Evolutionary conservation across 2,797 vertebrate genomes (phyloP).

Genomic region (Sebastes steindachneri): DNA sequence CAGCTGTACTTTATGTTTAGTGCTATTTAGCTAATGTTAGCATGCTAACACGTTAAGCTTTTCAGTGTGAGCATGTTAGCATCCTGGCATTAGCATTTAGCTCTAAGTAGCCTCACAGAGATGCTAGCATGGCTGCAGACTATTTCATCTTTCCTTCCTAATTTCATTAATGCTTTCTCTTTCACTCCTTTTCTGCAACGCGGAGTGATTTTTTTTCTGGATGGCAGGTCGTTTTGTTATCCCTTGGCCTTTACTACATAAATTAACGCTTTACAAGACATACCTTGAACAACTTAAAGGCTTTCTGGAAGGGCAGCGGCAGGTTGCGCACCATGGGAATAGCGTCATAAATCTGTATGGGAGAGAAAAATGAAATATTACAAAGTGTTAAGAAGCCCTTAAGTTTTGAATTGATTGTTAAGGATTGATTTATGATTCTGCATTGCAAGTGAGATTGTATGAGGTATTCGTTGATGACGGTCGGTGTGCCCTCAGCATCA

Average conservation of each 20-base stretch:
- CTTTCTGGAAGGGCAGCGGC: conserved; percentile 64
- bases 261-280: not conserved
- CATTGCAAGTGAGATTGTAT: not conserved
- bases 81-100: too few species aligned
- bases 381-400: not conserved
- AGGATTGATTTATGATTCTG: too few species aligned
- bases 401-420: not conserved
- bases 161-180: not conserved
- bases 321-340: conserved; percentile 51
- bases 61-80: not conserved
- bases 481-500: too few species aligned
- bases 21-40: not conserved
- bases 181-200: not conserved
- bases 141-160: not conserved
- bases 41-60: not conserved
- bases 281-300: conserved; percentile 33
- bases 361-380: not conserved
- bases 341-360: conserved; percentile 67
- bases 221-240: not conserved
- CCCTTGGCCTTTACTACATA: not conserved
- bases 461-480: too few species aligned
- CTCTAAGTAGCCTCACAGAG: not conserved
- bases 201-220: not conserved
- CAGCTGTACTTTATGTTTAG: too few species aligned
- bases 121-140: not conserved